Evolutionary conservation across 2,888 invertebrate genomes (phyloP), one percentile per base, ranked within the genome.

Genomic region (Arctia plantaginis): DNA sequence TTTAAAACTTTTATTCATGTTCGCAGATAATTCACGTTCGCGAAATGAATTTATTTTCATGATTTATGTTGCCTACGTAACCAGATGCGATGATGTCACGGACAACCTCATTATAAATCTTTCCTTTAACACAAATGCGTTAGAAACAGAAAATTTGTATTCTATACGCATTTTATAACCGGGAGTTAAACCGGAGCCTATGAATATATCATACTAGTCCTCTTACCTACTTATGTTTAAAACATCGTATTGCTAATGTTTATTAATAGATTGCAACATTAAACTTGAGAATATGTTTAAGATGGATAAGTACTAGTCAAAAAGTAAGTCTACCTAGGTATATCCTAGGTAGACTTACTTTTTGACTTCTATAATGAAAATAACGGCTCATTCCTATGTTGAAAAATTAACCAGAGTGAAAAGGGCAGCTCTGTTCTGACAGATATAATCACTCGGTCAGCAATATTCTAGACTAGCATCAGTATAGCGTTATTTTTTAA

Each of bases 61-160:
- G 69, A 81, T 79, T 74, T 79, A 81, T 72, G 75, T 73, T 77
- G 66, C 20, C 20, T 66, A 70, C 35, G 23, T 33, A 72, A 73
- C 71, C 76, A 69, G n/a, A 44, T 27, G 55, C 68, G 71, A 79
- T 77, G 83, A 83, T 76, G 74, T 82, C 83, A 81, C 69, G 65
- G 33, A 41, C 59, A 73, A 75, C 75, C 77, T 71, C 66, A 75
- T 79, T 79, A 30, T 15, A 47, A 69, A 30, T 72, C 51, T 75
- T 74, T 74, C 76, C 74, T 82, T 77, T 77, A 77, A 70, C 69
- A 77, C 44, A 41, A 62, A 66, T 75, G 69, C 67, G 33, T 39
- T 69, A 69, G 27, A 62, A 69, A 69, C 79, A 74, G 78, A 73
- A 23, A 78, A 83, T 83, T 80, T 84, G 66, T 75, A 83, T 83